A percentile compares a stretch with the other conserved stretches of the same genome.
These are phyloP conservation scores for Euzetes globulus DNA, from an alignment of 2,888 invertebrate genomes.

Conservation along the genomic window DNA sequence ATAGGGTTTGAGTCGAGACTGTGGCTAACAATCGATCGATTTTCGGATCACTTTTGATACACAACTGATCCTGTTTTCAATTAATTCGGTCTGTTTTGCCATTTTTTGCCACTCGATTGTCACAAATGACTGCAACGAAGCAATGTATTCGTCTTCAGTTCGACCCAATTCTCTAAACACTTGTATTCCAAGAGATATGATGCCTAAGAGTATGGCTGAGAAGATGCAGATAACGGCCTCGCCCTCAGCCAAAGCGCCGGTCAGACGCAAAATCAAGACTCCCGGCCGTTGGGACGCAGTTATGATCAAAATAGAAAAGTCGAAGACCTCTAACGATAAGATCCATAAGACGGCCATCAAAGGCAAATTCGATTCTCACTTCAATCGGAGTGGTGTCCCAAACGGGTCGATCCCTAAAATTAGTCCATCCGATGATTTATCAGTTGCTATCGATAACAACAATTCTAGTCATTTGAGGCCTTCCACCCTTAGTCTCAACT, in stretches of 20 bases:
- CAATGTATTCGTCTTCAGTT: slow-evolving; percentile 5
- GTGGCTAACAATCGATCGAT: too few relatives aligned
- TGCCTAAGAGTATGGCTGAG: not conserved
- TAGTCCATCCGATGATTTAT: slow-evolving; percentile 15
- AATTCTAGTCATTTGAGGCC: slow-evolving; percentile 22
- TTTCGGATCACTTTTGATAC: too few relatives aligned
- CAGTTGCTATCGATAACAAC: not conserved
- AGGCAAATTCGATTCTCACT: not conserved
- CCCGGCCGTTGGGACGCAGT: slow-evolving; percentile 25
- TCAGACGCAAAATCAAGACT: not conserved
- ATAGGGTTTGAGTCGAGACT: too few relatives aligned
- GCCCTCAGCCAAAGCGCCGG: slow-evolving; percentile 4
- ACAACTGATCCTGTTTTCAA: too few relatives aligned
- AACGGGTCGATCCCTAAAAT: slow-evolving; percentile 22
- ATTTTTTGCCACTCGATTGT: not conserved
- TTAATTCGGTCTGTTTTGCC: too few relatives aligned
- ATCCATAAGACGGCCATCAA: not conserved
- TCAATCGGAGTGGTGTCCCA: not conserved
- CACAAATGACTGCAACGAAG: not conserved
- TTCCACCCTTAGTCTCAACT: not conserved
- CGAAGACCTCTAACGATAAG: not conserved
- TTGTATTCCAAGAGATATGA: not conserved
- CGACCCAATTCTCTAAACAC: slow-evolving; percentile 8
- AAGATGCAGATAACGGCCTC: slow-evolving; percentile 3
- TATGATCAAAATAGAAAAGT: slow-evolving; percentile 22